Evolutionary conservation across 2,888 invertebrate species (phyloP).

Genomic region (Melieria picta): DNA sequence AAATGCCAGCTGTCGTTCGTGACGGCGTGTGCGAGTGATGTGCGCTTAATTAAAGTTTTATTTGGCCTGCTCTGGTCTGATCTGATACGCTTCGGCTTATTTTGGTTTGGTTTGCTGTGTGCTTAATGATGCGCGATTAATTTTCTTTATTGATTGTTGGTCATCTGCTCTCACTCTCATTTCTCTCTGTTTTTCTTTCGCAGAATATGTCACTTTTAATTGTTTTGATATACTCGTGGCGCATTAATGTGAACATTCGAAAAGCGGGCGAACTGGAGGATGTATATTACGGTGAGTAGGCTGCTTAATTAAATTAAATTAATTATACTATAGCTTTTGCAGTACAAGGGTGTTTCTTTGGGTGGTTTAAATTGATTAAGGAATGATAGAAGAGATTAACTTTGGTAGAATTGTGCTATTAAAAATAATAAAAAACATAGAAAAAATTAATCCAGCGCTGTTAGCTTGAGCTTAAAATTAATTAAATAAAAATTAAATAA

Average conservation of each 20-base stretch:
- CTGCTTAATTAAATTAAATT: too few relatives aligned
- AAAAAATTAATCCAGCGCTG: too few relatives aligned
- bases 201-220: conserved; percentile 82
- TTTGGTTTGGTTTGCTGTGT: not conserved
- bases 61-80: too few relatives aligned
- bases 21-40: conserved; percentile 18
- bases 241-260: conserved; percentile 77
- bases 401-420: too few relatives aligned
- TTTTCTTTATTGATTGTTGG: not conserved
- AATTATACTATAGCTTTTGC: too few relatives aligned
- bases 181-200: conserved; percentile 63
- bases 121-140: conserved; percentile 7
- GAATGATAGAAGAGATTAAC: too few relatives aligned
- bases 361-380: too few relatives aligned
- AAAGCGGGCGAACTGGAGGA: conserved; percentile 76
- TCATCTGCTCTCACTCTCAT: not conserved
- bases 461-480: too few relatives aligned
- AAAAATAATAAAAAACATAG: too few relatives aligned
- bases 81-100: too few relatives aligned
- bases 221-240: conserved; percentile 79
- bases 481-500: too few relatives aligned
- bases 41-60: not conserved
- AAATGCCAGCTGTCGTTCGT: not conserved
- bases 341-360: too few relatives aligned
- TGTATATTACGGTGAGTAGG: conserved; percentile 78